Conservation (phyloP, 2,113 vertebrate genomes). For the Mohoua ochrocephala region DNA sequence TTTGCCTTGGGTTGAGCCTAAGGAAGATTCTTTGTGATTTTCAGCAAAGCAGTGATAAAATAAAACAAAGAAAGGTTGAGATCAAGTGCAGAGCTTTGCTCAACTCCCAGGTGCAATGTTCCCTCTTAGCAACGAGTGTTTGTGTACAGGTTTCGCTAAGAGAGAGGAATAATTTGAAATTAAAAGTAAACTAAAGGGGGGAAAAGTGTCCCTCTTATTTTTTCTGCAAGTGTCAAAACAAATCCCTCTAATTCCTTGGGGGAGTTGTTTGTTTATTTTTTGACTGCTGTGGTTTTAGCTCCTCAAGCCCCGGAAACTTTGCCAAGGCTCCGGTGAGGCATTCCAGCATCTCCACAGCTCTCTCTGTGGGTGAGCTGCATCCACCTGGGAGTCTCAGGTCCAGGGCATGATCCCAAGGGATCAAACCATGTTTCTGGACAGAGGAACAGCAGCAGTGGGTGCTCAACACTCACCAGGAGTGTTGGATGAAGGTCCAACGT, state of each 20-base stretch:
- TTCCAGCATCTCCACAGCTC: not conserved
- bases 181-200: constrained; percentile 20
- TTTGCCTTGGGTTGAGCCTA: not conserved
- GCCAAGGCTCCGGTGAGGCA: not conserved
- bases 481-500: not conserved
- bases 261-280: not conserved
- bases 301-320: not conserved
- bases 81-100: constrained; percentile 1
- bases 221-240: not conserved
- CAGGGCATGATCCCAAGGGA: not conserved
- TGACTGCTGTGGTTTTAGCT: not conserved
- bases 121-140: constrained; percentile 3
- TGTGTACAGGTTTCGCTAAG: not conserved
- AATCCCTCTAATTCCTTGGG: not conserved
- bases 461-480: not conserved
- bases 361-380: not conserved
- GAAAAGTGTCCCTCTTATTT: not conserved
- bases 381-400: not conserved
- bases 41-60: not conserved
- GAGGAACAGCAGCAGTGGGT: not conserved
- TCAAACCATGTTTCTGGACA: fast-evolving
- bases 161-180: constrained; percentile 27
- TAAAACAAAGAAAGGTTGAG: not conserved
- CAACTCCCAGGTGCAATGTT: not conserved
- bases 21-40: constrained; percentile 12